Evolutionary conservation across 2,113 vertebrate genomes (phyloP).

Genomic region (Silurus glanis): DNA sequence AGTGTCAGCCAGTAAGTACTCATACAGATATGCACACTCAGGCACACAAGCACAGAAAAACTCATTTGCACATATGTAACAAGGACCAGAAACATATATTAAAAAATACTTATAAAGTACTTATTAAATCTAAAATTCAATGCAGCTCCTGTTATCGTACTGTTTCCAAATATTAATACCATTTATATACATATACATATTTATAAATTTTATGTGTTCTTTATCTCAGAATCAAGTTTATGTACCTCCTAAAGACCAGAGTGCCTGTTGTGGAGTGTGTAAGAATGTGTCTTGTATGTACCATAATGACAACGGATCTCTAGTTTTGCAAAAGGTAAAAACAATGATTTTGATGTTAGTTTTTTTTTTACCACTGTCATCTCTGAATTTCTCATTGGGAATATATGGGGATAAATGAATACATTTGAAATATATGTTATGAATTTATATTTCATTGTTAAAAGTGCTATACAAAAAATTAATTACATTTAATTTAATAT

Average conservation of each 20-base stretch:
- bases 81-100: neutral
- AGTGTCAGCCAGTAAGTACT: slow-evolving; percentile 81
- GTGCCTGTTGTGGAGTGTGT: slow-evolving; percentile 87
- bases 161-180: neutral
- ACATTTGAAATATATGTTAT: no score
- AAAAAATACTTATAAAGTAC: neutral
- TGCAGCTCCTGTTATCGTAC: neutral
- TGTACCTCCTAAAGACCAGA: slow-evolving; percentile 83
- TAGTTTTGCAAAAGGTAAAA: slow-evolving; percentile 79
- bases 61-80: neutral
- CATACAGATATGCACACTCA: neutral
- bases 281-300: slow-evolving; percentile 89
- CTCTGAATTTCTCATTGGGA: no score
- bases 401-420: no score
- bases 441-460: no score
- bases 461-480: no score
- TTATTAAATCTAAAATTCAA: neutral
- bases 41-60: neutral
- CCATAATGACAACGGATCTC: slow-evolving; percentile 83
- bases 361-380: no score
- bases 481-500: no score
- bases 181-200: neutral
- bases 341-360: neutral
- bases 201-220: slow-evolving; percentile 40
- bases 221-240: slow-evolving; percentile 89